Evolutionary conservation across 2,888 invertebrate species (phyloP).

Genomic region (Rhyacophila evoluta): DNA sequence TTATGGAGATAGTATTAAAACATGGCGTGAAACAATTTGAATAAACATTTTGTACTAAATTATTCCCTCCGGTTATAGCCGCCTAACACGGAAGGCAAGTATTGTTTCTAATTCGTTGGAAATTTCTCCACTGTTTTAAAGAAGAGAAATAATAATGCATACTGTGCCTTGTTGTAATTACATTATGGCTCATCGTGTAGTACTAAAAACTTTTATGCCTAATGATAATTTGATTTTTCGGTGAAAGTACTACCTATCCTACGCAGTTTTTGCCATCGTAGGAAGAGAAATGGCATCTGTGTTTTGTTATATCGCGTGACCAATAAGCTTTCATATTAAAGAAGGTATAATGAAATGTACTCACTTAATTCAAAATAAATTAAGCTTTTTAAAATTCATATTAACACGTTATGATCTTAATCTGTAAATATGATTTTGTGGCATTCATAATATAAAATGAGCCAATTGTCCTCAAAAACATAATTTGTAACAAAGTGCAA

Average conservation of each 20-base stretch:
- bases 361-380: no score
- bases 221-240: constrained; percentile 18
- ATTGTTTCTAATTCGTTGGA: background rate
- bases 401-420: no score
- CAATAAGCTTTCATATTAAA: no score
- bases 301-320: no score
- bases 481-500: no score
- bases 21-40: background rate
- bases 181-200: background rate
- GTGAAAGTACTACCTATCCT: background rate
- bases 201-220: background rate
- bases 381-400: no score
- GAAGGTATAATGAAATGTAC: no score
- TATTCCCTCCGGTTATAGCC: background rate
- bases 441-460: no score
- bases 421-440: no score
- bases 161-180: background rate
- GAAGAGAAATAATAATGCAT: background rate
- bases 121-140: background rate
- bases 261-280: background rate
- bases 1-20: background rate
- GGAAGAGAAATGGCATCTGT: background rate
- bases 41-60: background rate
- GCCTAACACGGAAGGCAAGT: background rate
- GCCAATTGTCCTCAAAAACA: no score